A percentile compares a stretch with the other conserved stretches of the same genome.
Evolutionary conservation across 2,888 invertebrate genomes (phyloP).

Genomic region (Apodemia mormo): DNA sequence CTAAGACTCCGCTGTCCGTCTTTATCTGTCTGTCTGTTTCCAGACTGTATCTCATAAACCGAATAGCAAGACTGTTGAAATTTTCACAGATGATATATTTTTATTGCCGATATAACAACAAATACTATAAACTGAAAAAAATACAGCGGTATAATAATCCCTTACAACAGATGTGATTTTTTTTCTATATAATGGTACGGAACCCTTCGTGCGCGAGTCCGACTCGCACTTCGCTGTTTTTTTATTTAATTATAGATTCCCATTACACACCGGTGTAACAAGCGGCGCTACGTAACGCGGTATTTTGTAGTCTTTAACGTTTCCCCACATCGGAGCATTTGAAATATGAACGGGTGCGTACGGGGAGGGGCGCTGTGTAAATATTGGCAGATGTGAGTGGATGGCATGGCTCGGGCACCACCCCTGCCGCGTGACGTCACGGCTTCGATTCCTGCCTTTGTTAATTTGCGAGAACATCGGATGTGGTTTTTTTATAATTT

Average conservation of each 20-base stretch:
- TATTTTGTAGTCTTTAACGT: slow-evolving; percentile 73
- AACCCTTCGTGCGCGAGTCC: too few relatives aligned
- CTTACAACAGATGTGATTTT: too few relatives aligned
- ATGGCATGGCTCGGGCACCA: slow-evolving; percentile 76
- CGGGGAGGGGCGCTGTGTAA: slow-evolving; percentile 73
- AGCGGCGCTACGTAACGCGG: slow-evolving; percentile 46
- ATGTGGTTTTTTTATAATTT: slow-evolving; percentile 28
- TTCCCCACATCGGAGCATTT: slow-evolving; percentile 70
- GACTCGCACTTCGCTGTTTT: too few relatives aligned
- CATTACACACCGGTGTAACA: slow-evolving; percentile 47
- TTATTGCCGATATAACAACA: too few relatives aligned
- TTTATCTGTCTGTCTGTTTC: too few relatives aligned
- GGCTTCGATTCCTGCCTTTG: slow-evolving; percentile 27
- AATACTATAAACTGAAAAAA: too few relatives aligned
- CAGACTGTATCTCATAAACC: too few relatives aligned
- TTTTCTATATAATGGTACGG: too few relatives aligned
- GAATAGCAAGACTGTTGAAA: too few relatives aligned
- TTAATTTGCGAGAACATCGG: slow-evolving; percentile 21
- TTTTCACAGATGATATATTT: too few relatives aligned
- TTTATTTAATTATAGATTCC: not conserved
- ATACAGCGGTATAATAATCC: too few relatives aligned
- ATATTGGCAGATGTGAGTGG: slow-evolving; percentile 86
- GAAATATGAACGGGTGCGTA: slow-evolving; percentile 77
- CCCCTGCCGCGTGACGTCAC: slow-evolving; percentile 66
- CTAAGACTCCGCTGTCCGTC: too few relatives aligned